Evolutionary conservation across 1,140 invertebrate species (phyloP), one percentile per base, ranked within the genome.

Genomic region (Littorina saxatilis): DNA sequence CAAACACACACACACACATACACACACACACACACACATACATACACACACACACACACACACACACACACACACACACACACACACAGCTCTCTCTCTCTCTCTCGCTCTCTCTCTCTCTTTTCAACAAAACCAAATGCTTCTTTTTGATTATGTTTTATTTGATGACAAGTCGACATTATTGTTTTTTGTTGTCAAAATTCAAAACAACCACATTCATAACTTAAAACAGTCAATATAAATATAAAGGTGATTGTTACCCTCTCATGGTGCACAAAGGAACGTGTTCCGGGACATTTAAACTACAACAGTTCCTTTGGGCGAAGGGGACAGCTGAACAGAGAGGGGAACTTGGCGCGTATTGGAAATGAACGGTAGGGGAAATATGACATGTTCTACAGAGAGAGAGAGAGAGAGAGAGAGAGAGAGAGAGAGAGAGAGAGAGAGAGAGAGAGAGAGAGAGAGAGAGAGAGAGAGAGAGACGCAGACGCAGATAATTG

Each of bases 101-200:
- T 47, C 17, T 47, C 17, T 17, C 17, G 43, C 43, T 47, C 5
- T 5, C 7, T 17, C 43, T 9, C 43, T 17, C 43, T 17, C 43
- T 17, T n/a, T n/a, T n/a, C n/a, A n/a, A n/a, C 43, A 47, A 47
- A 47, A 47, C 43, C 43, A 47, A n/a, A n/a, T n/a, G n/a, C n/a
- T n/a, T 55, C 32, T 80, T 70, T 80, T 73, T 80, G 50, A 80
- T 55, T 68, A 80, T 72, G 79, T 80, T 80, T 80, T 80, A 80
- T 72, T 80, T 70, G 79, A 80, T 80, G 79, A 80, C 79, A 80
- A n/a, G 68, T 80, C 70, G 66, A 80, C 79, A 80, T 80, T 70
- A 80, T 80, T 80, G 79, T 43, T 72, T 80, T 80, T 70, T 70
- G 70, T 72, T 70, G n/a, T 35, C 32, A 32, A 79, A 66, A 63